Evolutionary conservation across 2,797 vertebrate genomes (phyloP).

Genomic region (Champsocephalus gunnari): DNA sequence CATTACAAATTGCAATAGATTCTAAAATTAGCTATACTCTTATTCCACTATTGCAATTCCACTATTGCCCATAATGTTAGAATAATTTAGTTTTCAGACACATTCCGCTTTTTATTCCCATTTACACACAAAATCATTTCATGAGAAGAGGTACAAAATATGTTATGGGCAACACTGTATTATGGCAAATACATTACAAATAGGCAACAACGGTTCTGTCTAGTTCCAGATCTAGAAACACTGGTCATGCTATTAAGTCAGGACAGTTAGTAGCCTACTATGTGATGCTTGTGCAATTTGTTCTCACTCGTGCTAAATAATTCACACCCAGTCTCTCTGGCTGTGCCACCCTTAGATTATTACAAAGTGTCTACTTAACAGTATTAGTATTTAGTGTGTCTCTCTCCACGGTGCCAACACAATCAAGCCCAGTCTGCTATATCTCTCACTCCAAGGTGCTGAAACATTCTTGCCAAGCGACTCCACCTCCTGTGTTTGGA

Average conservation of each 20-base stretch:
- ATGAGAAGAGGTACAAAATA: no score
- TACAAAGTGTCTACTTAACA: conserved; percentile 39
- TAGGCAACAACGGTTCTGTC: neutral
- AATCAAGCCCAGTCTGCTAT: conserved; percentile 49
- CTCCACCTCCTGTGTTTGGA: neutral
- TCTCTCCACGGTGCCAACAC: conserved; percentile 31
- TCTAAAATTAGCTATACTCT: neutral
- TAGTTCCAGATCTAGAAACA: conserved; percentile 8
- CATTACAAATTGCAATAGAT: neutral
- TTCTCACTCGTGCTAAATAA: conserved; percentile 50
- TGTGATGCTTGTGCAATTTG: neutral
- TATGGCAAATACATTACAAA: neutral
- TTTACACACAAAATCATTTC: no score
- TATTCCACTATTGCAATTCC: no score
- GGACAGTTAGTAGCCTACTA: conserved; percentile 1
- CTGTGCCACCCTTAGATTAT: conserved; percentile 21
- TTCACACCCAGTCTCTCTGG: conserved; percentile 14
- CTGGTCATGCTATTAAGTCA: conserved; percentile 20
- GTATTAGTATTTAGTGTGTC: conserved; percentile 31
- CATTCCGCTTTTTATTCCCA: no score
- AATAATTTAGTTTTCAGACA: no score
- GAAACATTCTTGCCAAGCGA: conserved; percentile 19
- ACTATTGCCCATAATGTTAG: no score
- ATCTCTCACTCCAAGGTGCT: conserved; percentile 26
- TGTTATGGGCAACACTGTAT: no score